These are phyloP conservation scores for Colostygia pectinataria DNA, from an alignment of 2,888 invertebrate genomes.

Conservation along the genomic window DNA sequence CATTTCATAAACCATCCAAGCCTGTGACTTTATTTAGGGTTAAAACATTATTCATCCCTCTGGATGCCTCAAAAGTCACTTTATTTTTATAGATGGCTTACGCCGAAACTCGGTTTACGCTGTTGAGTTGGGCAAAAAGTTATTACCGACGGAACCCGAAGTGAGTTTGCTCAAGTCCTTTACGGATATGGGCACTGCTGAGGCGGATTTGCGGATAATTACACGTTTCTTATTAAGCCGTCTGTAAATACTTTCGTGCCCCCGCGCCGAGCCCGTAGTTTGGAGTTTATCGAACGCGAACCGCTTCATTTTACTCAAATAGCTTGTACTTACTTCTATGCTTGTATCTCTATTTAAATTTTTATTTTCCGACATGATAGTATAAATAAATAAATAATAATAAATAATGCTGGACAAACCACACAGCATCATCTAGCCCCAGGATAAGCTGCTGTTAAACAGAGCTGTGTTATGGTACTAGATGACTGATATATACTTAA, in stretches of 20 bases:
- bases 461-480: too few species aligned
- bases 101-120: constrained; percentile 39
- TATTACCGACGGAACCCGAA: constrained; percentile 53
- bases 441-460: too few species aligned
- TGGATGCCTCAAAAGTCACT: constrained; percentile 35
- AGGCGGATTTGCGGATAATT: constrained; percentile 62
- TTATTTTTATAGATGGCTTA: constrained; percentile 41
- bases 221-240: constrained; percentile 66
- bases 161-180: constrained; percentile 64
- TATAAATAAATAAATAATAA: too few species aligned
- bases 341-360: too few species aligned
- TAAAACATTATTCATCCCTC: constrained; percentile 36
- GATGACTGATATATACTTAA: too few species aligned
- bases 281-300: constrained; percentile 17
- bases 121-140: constrained; percentile 52
- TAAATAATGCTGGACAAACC: too few species aligned
- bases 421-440: too few species aligned
- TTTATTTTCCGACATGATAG: too few species aligned
- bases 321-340: constrained; percentile 12
- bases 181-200: constrained; percentile 47
- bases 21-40: constrained; percentile 33
- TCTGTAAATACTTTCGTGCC: constrained; percentile 57
- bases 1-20: constrained; percentile 31
- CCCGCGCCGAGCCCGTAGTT: constrained; percentile 13
- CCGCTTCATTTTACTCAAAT: constrained; percentile 12